A percentile compares a stretch with the other conserved stretches of the same genome.
These are phyloP conservation scores for Mythimna vitellina DNA, from an alignment of 2,888 invertebrate species.

Conservation along the genomic window DNA sequence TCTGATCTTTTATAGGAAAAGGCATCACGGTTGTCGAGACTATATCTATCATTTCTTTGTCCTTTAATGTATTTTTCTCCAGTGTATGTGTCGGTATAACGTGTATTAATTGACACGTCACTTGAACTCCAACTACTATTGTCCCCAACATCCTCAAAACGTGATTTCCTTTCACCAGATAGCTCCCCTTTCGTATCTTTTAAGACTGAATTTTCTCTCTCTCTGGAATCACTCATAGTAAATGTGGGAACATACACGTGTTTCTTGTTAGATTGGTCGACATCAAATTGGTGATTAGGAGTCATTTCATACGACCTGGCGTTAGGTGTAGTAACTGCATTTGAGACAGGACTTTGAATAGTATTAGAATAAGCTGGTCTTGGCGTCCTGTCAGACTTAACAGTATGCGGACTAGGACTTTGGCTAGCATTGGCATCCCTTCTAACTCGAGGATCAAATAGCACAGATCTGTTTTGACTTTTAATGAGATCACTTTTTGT, in stretches of 20 bases:
- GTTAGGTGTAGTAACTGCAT: constrained; percentile 68
- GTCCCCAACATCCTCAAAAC: constrained; percentile 54
- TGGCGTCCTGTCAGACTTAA: constrained; percentile 67
- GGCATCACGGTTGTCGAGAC: constrained; percentile 66
- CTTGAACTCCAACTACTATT: constrained; percentile 55
- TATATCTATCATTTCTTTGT: constrained; percentile 64
- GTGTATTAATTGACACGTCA: constrained; percentile 54
- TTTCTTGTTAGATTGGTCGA: constrained; percentile 73
- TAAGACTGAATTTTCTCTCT: constrained; percentile 65
- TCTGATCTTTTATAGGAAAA: constrained; percentile 64
- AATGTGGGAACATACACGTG: constrained; percentile 83
- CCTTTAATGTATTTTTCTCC: constrained; percentile 51
- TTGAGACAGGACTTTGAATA: constrained; percentile 62
- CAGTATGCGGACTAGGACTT: constrained; percentile 65
- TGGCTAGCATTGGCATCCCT: constrained; percentile 72
- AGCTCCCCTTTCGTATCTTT: constrained; percentile 64
- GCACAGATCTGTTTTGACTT: constrained; percentile 51
- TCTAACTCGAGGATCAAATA: constrained; percentile 78
- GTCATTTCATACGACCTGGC: constrained; percentile 76
- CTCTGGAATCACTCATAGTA: constrained; percentile 67
- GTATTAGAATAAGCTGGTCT: constrained; percentile 61
- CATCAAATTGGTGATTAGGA: constrained; percentile 74
- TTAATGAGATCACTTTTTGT: constrained; percentile 58
- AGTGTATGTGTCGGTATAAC: constrained; percentile 53
- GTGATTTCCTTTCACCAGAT: constrained; percentile 47